A percentile compares a stretch with the other conserved stretches of the same genome.
phyloP scores from a whole-genome alignment of 1,140 invertebrate species.

The Lucilia sericata region DNA sequence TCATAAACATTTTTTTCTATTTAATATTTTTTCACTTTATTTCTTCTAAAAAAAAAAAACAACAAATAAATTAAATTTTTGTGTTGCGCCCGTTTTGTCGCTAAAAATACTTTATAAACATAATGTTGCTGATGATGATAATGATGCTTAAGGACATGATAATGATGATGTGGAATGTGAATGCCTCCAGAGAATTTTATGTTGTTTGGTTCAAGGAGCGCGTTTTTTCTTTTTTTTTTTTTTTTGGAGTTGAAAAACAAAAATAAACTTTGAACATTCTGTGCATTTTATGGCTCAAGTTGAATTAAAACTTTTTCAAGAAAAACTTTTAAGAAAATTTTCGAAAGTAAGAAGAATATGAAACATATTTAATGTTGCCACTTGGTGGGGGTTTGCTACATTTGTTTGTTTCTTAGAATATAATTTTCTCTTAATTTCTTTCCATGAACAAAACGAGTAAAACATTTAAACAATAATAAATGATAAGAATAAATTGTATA shows the following conservation, averaged over 20 bases:
- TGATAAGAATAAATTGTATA: constrained; percentile 27
- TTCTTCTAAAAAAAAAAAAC: not conserved
- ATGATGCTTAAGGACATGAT: not conserved
- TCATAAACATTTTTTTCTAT: constrained; percentile 39
- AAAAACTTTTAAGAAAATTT: constrained; percentile 23
- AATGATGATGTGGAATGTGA: not conserved
- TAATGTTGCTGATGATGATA: not conserved
- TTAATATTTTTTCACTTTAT: not conserved
- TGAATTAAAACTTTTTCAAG: constrained; percentile 36
- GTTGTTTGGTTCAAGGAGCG: not conserved
- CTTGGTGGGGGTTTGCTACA: not conserved
- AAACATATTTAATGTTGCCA: not conserved
- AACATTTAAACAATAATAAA: constrained; percentile 43
- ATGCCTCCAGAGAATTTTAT: constrained; percentile 32
- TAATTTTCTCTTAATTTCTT: not conserved
- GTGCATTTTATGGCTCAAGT: constrained; percentile 44
- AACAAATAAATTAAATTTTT: constrained; percentile 28
- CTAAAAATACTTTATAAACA: not conserved
- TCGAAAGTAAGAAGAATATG: not conserved
- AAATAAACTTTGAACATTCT: constrained; percentile 36
- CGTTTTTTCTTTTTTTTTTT: not conserved
- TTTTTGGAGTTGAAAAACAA: not conserved
- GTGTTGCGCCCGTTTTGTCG: constrained; percentile 1
- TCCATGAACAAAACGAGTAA: not conserved
- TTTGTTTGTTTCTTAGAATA: not conserved